Conservation (phyloP, 2,113 vertebrate genomes). For the Pomatorhinus ruficollis region DNA sequence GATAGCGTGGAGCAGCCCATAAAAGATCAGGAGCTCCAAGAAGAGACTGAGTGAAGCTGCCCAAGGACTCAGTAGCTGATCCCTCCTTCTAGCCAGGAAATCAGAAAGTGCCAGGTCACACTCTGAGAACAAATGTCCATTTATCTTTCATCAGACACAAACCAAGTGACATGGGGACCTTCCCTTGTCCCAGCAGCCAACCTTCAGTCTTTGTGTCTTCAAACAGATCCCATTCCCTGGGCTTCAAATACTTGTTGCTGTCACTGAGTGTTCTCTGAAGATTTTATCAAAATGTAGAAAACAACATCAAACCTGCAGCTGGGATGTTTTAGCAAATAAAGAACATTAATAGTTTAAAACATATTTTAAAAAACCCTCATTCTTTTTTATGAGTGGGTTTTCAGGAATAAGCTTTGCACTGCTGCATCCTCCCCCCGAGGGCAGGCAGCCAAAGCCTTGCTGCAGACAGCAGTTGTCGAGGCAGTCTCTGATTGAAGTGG, state of each 20-base stretch:
- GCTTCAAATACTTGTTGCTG: not conserved
- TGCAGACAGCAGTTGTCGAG: not conserved
- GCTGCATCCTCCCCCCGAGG: not conserved
- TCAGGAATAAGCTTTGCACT: rapidly evolving
- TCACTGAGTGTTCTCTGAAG: not conserved
- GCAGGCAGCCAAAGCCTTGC: not conserved
- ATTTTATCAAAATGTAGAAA: not conserved
- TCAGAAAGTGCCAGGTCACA: not conserved
- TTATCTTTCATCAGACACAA: not conserved
- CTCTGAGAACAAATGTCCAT: not conserved
- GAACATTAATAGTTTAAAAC: not conserved
- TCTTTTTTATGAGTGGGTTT: not conserved
- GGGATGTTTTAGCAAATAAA: not conserved
- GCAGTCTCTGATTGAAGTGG: not conserved
- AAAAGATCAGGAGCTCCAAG: not conserved
- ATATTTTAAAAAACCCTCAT: not conserved
- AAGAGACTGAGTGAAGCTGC: not conserved
- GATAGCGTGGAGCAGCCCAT: rapidly evolving
- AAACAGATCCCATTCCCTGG: not conserved
- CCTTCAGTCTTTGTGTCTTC: not conserved
- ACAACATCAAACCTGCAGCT: not conserved
- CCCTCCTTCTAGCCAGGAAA: not conserved
- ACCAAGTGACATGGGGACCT: rapidly evolving
- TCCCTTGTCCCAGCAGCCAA: not conserved
- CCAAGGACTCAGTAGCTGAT: not conserved